Percentiles rank a stretch among this genome's conserved stretches.
These are phyloP conservation scores for Columba janthina DNA, from an alignment of 2,113 vertebrate genomes.

Conservation along the genomic window DNA sequence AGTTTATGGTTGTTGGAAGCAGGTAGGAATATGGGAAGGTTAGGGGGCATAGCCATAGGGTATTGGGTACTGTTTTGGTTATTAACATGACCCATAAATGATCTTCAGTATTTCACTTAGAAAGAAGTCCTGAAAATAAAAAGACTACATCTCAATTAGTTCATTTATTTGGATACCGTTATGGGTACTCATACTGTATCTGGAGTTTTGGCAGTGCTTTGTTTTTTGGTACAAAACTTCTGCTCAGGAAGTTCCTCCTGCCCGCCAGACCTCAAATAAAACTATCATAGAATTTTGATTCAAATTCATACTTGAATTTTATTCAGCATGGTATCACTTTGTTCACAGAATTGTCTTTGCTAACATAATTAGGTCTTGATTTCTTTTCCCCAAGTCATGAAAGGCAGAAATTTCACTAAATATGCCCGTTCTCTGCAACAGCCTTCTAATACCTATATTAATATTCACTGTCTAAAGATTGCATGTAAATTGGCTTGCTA, in stretches of 20 bases:
- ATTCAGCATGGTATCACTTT: not conserved
- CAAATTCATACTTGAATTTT: not conserved
- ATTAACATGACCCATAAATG: not conserved
- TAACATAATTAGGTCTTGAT: not conserved
- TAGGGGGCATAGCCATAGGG: not conserved
- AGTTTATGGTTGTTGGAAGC: not conserved
- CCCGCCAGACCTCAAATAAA: not conserved
- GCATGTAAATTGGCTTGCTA: not conserved
- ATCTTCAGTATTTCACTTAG: not conserved
- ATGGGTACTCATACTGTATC: not conserved
- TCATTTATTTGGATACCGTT: not conserved
- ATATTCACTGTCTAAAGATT: not conserved
- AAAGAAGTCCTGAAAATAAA: not conserved
- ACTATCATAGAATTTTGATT: not conserved
- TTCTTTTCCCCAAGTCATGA: not conserved
- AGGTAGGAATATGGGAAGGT: not conserved
- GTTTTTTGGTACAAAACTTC: not conserved
- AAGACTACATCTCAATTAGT: not conserved
- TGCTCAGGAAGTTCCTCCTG: not conserved
- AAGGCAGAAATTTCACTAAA: not conserved
- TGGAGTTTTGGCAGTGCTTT: not conserved
- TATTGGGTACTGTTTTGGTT: not conserved
- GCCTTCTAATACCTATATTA: not conserved
- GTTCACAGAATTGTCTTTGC: not conserved
- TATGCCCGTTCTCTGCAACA: not conserved